A percentile compares a stretch with the other conserved stretches of the same genome.
These are phyloP conservation scores for Lepisosteus oculatus DNA, from an alignment of 2,113 vertebrate species.

Conservation along the genomic window DNA sequence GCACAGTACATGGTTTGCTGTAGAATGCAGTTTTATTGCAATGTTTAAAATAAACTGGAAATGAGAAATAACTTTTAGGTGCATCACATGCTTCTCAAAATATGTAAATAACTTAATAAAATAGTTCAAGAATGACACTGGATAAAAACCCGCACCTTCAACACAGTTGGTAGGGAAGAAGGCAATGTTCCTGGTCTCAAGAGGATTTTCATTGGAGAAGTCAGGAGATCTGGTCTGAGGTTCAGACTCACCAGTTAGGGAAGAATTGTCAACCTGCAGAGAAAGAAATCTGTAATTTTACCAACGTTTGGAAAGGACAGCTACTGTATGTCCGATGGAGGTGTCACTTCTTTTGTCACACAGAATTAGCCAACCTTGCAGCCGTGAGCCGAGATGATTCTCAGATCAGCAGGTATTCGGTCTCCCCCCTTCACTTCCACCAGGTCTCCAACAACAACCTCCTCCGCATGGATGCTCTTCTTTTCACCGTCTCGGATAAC, in stretches of 20 bases:
- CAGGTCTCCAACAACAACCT: constrained; percentile 85
- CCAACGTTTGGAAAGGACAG: background rate
- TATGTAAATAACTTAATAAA: too few species aligned
- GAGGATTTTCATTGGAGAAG: constrained; percentile 87
- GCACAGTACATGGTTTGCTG: too few species aligned
- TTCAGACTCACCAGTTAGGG: constrained; percentile 92
- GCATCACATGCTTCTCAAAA: too few species aligned
- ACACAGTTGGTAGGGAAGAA: constrained; percentile 97
- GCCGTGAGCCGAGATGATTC: constrained; percentile 84
- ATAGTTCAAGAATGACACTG: too few species aligned
- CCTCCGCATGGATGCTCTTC: constrained; percentile 84
- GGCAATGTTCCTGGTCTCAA: constrained; percentile 89
- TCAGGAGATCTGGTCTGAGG: constrained; percentile 90
- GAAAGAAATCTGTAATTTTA: constrained; percentile 6
- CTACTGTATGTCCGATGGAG: too few species aligned
- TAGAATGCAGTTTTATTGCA: too few species aligned
- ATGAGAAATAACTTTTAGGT: too few species aligned
- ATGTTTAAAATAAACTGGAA: too few species aligned
- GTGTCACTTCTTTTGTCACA: background rate
- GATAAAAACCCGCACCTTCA: constrained; percentile 70
- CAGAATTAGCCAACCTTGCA: constrained; percentile 76
- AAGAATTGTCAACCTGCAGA: constrained; percentile 90
- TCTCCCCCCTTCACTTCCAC: constrained; percentile 97
- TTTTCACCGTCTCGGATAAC: constrained; percentile 92
- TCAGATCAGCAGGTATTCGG: constrained; percentile 88